phyloP scores from a whole-genome alignment of 2,113 vertebrate genomes.

The Microtus pennsylvanicus region DNA sequence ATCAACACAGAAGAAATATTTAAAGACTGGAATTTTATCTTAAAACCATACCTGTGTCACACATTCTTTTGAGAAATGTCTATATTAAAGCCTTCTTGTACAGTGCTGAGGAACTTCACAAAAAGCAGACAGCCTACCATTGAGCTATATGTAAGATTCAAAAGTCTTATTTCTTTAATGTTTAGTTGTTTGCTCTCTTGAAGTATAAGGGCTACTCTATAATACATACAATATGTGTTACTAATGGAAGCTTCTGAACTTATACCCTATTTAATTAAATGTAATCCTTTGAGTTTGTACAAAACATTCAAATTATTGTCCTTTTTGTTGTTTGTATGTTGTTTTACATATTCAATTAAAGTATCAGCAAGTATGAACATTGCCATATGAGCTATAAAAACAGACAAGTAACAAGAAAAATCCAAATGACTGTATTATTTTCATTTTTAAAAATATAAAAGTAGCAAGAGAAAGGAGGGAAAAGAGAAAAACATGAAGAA shows the following conservation, averaged over 20 bases:
- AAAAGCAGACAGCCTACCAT: neutral
- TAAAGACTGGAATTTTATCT: too few relatives aligned
- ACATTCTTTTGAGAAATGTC: too few relatives aligned
- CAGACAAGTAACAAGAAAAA: slow-evolving; percentile 63
- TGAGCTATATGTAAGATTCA: neutral
- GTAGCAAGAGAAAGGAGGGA: neutral
- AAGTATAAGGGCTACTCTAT: slow-evolving; percentile 29
- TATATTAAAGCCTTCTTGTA: too few relatives aligned
- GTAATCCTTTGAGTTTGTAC: neutral
- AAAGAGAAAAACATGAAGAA: rapidly evolving
- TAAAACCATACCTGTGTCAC: too few relatives aligned
- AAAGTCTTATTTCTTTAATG: slow-evolving; percentile 40
- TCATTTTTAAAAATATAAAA: slow-evolving; percentile 42
- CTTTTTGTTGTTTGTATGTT: neutral
- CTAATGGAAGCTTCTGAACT: neutral
- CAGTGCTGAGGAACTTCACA: too few relatives aligned
- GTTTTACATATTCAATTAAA: slow-evolving; percentile 51
- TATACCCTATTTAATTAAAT: slow-evolving; percentile 42
- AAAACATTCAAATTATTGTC: slow-evolving; percentile 11
- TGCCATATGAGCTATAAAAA: slow-evolving; percentile 53
- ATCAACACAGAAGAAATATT: too few relatives aligned
- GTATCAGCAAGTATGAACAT: neutral
- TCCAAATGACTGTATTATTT: slow-evolving; percentile 37
- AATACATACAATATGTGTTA: slow-evolving; percentile 56
- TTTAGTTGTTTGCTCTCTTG: neutral